Evolutionary conservation across 2,797 vertebrate species (phyloP).

Genomic region (Odontamblyopus lacepedii): DNA sequence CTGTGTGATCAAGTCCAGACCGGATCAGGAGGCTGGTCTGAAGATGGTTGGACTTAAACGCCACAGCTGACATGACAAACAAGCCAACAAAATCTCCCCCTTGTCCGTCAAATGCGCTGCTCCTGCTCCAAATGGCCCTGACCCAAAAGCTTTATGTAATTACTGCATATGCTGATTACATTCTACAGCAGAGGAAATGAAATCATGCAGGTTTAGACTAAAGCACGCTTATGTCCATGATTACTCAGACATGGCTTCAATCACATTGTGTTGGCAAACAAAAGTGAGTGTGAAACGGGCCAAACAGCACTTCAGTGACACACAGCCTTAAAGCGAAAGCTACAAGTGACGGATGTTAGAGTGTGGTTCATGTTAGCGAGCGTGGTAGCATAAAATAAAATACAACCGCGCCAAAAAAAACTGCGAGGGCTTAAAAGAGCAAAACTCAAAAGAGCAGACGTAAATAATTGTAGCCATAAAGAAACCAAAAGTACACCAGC

Average conservation of each 20-base stretch:
- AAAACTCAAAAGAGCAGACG: no score
- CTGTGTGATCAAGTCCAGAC: slow-evolving; percentile 60
- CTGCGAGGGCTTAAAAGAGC: no score
- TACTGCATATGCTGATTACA: slow-evolving; percentile 73
- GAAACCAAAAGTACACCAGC: no score
- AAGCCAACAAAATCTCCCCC: slow-evolving; percentile 62
- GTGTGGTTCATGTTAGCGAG: slow-evolving; percentile 23
- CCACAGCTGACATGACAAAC: slow-evolving; percentile 66
- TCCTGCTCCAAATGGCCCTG: slow-evolving; percentile 50
- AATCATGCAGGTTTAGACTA: slow-evolving; percentile 73
- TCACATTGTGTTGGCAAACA: slow-evolving; percentile 57
- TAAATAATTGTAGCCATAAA: no score
- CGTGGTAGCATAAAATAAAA: no score
- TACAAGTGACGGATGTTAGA: slow-evolving; percentile 61
- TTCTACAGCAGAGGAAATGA: slow-evolving; percentile 79
- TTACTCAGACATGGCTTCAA: slow-evolving; percentile 57
- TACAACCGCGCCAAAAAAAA: no score
- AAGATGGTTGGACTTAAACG: slow-evolving; percentile 63
- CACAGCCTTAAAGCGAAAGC: slow-evolving; percentile 54
- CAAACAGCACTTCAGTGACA: slow-evolving; percentile 68
- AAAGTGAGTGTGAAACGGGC: slow-evolving; percentile 43
- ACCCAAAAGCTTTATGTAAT: slow-evolving; percentile 60
- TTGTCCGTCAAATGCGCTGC: slow-evolving; percentile 42
- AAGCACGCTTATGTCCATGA: slow-evolving; percentile 69
- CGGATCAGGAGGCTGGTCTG: slow-evolving; percentile 57